phyloP scores from a whole-genome alignment of 1,140 invertebrate species.

The Apis dorsata region DNA sequence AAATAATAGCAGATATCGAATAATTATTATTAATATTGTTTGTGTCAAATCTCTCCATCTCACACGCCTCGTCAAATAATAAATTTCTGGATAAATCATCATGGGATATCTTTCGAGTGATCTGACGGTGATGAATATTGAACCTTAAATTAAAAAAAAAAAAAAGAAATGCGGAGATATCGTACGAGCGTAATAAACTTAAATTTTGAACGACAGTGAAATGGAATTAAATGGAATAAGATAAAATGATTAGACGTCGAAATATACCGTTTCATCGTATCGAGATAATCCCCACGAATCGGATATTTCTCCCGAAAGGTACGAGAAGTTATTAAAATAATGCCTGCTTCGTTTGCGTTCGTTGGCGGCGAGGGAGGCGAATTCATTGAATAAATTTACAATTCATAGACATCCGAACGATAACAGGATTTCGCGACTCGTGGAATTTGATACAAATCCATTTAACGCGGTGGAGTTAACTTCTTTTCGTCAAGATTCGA shows the following conservation, averaged over 20 bases:
- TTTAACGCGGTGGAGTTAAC: background rate
- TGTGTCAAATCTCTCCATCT: no score
- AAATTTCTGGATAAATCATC: no score
- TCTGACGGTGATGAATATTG: no score
- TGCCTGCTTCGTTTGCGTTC: conserved; percentile 6
- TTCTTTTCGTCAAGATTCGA: background rate
- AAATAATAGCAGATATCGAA: no score
- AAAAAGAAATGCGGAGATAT: no score
- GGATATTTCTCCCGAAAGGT: background rate
- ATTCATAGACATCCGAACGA: conserved; percentile 23
- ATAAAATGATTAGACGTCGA: background rate
- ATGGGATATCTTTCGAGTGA: no score
- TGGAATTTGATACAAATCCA: conserved; percentile 16
- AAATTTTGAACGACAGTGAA: background rate
- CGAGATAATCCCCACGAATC: background rate
- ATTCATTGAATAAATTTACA: conserved; percentile 27
- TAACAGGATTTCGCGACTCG: conserved; percentile 3
- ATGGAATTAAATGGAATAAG: background rate
- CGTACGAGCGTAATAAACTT: background rate
- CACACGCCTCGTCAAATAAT: no score
- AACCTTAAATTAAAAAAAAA: no score
- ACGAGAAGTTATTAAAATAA: conserved; percentile 22
- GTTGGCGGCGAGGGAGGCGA: background rate
- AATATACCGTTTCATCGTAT: background rate
- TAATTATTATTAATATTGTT: no score